Percentiles rank a stretch among this genome's conserved stretches.
These are phyloP conservation scores for Colinus virginianus DNA, from an alignment of 2,113 vertebrate genomes.

Conservation along the genomic window DNA sequence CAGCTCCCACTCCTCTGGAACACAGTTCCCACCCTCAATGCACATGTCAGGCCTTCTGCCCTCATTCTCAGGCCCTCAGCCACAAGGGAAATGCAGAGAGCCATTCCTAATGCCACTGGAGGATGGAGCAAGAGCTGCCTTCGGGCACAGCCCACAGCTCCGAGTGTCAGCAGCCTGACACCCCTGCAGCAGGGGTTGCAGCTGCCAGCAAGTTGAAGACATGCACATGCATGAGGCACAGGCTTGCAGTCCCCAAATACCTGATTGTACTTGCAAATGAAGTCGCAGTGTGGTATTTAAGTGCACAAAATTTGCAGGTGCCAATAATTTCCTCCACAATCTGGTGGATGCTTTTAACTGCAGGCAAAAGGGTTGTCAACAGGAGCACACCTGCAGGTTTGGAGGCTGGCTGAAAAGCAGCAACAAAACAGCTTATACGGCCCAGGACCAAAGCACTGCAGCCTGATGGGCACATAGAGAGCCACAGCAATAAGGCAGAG, in stretches of 20 bases:
- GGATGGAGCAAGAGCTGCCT: not conserved
- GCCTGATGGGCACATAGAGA: not conserved
- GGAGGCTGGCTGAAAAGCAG: not conserved
- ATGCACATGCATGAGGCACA: not conserved
- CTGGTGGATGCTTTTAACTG: slow-evolving; percentile 41
- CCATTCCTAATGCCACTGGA: not conserved
- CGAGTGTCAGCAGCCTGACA: not conserved
- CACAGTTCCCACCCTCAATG: rapidly evolving
- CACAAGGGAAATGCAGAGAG: not conserved
- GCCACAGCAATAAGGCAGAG: not conserved
- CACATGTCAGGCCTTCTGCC: not conserved
- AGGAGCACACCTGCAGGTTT: not conserved
- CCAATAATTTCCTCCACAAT: slow-evolving; percentile 19
- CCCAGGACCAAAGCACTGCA: not conserved
- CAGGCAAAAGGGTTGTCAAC: not conserved
- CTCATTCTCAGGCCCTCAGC: not conserved
- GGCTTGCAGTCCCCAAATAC: slow-evolving; percentile 2
- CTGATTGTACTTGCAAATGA: slow-evolving; percentile 48
- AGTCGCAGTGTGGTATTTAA: not conserved
- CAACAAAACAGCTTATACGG: not conserved
- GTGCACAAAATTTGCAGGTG: not conserved
- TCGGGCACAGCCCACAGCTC: not conserved
- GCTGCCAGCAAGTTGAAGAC: not conserved
- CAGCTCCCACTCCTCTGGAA: not conserved
- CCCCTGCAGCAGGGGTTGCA: not conserved